Evolutionary conservation across 2,888 invertebrate genomes (phyloP), one percentile per base, ranked within the genome.

Genomic region (Girardia tigrina): DNA sequence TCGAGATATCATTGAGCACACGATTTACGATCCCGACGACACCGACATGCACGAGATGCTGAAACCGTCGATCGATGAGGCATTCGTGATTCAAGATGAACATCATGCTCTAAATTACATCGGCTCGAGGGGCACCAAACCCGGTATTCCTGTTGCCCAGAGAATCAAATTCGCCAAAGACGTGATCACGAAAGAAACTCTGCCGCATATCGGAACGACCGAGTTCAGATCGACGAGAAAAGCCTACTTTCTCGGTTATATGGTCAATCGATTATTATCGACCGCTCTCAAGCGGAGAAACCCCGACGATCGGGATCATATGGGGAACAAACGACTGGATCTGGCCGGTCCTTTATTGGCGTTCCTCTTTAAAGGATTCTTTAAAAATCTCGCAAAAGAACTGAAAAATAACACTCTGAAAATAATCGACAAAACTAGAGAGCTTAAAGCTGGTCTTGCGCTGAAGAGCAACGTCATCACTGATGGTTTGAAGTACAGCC

Each of bases 21-120:
- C 99, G 78, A 98, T 99, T 81, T 99, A 99, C 84, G 98, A 99
- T 83, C 98, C 98, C 86, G 95, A 98, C 85, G 98, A 99, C 85
- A 95, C 94, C 6, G 98, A 99, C 87, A 97, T 99, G 95, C 98
- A 99, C 97, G 98, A 99, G 88, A 95, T 98, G 95, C 95, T 86
- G 0, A 99, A 99, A 84, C 98, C 98, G 0, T 97, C 97, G 0
- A 86, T 98, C 76, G 97, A 99, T 85, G 98, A 99, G 86, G 98
- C 98, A 70, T 98, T 98, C 85, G 97, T 97, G 0, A 94, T 98
- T 79, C 97, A 77, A 77, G 98, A 99, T 83, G 97, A 98, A 84
- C 94, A 91, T 86, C 94, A 98, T 1, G 98, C 98, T 0, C 86
- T 98, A 23, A 98, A 95, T 85, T 99, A 99, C 81, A 99, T 99